Evolutionary conservation across 1,140 invertebrate species (phyloP).

Genomic region (Chrysomallon squamiferum): DNA sequence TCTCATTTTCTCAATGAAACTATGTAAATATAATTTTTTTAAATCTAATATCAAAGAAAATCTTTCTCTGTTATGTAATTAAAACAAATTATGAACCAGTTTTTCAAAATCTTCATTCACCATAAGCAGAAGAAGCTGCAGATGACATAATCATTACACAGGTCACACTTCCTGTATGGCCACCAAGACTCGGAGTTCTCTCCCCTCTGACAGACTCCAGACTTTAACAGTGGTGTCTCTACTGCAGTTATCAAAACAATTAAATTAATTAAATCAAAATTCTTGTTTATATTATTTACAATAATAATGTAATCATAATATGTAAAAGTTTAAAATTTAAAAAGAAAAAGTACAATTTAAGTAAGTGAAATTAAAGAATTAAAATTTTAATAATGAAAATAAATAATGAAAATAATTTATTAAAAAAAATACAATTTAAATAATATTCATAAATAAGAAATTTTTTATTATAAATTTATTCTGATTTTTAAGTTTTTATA

Average conservation of each 20-base stretch:
- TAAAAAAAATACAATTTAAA: neutral
- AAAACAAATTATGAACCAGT: no score
- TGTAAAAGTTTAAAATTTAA: neutral
- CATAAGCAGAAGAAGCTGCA: constrained; percentile 15
- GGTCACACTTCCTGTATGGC: constrained; percentile 48
- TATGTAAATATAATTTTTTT: no score
- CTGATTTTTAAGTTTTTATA: neutral
- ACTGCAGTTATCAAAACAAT: constrained; percentile 27
- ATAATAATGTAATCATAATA: neutral
- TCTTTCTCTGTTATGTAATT: no score
- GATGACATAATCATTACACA: constrained; percentile 34
- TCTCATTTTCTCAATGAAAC: no score
- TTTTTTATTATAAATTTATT: neutral
- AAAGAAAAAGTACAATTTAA: neutral
- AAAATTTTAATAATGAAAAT: neutral
- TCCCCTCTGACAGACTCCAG: constrained; percentile 37
- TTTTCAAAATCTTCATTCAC: constrained; percentile 12
- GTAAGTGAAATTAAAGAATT: neutral
- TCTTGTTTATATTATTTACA: neutral
- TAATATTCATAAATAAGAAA: neutral
- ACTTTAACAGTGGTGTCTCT: constrained; percentile 56
- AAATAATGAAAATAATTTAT: neutral
- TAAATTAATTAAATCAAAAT: neutral
- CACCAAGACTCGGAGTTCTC: constrained; percentile 41
- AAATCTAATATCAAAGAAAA: no score